Evolutionary conservation across 2,888 invertebrate species (phyloP), one percentile per base, ranked within the genome.

Genomic region (Ichneumoninae sp.): DNA sequence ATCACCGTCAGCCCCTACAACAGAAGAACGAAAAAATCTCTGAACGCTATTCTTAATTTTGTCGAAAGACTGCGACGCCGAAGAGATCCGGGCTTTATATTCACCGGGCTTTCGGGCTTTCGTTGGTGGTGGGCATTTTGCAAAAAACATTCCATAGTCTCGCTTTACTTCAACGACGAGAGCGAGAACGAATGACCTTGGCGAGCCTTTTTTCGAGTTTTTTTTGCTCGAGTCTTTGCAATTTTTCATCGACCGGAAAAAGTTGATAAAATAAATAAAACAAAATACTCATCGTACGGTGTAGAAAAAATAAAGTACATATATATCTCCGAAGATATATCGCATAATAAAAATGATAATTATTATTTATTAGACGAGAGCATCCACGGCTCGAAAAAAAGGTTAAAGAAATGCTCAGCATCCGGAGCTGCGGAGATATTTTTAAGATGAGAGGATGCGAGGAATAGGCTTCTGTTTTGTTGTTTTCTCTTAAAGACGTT

Each of bases 41-140:
- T 97, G 2, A 94, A 94, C 81, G 95, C 95, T 69, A 95, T 97
- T 16, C 91, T 97, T 60, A 94, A 94, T 69, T 97, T 95, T 89
- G 96, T 97, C n/a, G 96, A 96, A 90, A 95, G 95, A 88, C 91
- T 97, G 81, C 94, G 95, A 88, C 94, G 95, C 63, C 90, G 93
- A 52, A 94, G 96, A 85, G 96, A 96, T 83, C 96, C 96, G 2
- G 95, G 94, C 85, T 97, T 97, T 91, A 93, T 95, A 85, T 96
- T 97, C 90, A 95, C 95, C 79, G 96, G 96, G n/a, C 94, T 96
- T n/a, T 95, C 96, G 30, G 96, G 96, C 0, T 97, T 96, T 90
- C 94, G 96, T 16, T 97, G 97, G 97, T 97, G 97, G 97, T 97
- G 97, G 97, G 97, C 97, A 0, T 97, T 97, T 90, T 97, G 97